Evolutionary conservation across 2,797 vertebrate genomes (phyloP).

Genomic region (Hydrocynus forskahlii): DNA sequence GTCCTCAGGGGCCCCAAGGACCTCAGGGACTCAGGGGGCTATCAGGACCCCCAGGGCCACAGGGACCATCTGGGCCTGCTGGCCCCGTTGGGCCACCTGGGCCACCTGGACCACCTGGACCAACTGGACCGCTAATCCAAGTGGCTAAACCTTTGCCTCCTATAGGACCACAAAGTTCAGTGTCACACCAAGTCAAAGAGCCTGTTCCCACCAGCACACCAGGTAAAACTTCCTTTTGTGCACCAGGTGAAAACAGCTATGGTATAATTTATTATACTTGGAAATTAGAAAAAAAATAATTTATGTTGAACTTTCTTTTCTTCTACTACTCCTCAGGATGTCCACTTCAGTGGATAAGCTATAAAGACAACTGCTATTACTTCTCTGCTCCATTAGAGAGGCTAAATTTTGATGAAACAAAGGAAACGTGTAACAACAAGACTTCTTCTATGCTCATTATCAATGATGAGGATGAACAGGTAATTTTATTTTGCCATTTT

Average conservation of each 20-base stretch:
- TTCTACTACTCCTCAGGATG: constrained; percentile 79
- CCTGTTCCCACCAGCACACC: constrained; percentile 60
- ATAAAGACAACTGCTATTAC: constrained; percentile 91
- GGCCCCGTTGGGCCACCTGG: constrained; percentile 88
- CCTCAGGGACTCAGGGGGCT: constrained; percentile 86
- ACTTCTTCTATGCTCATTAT: constrained; percentile 88
- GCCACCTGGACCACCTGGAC: constrained; percentile 84
- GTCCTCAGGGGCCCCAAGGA: constrained; percentile 85
- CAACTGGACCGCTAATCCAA: constrained; percentile 69
- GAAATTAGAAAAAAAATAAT: neutral
- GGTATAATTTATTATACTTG: neutral
- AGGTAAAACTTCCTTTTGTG: constrained; percentile 61
- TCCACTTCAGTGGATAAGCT: constrained; percentile 84
- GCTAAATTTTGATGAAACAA: constrained; percentile 87
- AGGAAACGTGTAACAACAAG: constrained; percentile 82
- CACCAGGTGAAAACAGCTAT: neutral
- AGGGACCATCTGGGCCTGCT: constrained; percentile 84
- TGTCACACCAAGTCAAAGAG: constrained; percentile 76
- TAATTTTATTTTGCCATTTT: constrained; percentile 56
- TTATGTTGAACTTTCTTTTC: neutral
- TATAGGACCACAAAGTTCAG: constrained; percentile 70
- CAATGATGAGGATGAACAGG: constrained; percentile 91
- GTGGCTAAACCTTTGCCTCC: constrained; percentile 23
- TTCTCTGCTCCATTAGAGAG: constrained; percentile 82
- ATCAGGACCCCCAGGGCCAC: constrained; percentile 83